Conservation (phyloP, 2,113 vertebrate genomes). For the Forbesichthys agassizii region DNA sequence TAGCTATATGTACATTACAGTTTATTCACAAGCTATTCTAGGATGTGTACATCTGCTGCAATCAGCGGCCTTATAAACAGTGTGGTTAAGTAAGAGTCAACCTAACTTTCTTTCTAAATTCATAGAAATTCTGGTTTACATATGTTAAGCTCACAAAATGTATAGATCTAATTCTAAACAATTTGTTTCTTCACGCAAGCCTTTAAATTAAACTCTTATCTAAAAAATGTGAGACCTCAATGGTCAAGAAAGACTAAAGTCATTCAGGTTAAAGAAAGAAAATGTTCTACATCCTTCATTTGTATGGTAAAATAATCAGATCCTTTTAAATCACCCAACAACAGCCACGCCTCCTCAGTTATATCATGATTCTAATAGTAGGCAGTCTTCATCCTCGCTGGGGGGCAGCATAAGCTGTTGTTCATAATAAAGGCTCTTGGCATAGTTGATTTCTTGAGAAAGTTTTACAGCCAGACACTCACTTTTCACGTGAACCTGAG, state of each 20-base stretch:
- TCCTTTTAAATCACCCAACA: background rate
- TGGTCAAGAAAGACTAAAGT: background rate
- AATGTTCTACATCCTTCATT: too few species aligned
- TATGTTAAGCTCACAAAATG: constrained; percentile 6
- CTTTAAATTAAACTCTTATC: background rate
- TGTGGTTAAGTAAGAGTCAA: constrained; percentile 46
- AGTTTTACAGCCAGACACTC: constrained; percentile 92
- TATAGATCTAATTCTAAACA: background rate
- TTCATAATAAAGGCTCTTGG: constrained; percentile 98
- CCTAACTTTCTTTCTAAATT: constrained; percentile 30
- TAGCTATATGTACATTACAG: constrained; percentile 64
- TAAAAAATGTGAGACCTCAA: constrained; percentile 14
- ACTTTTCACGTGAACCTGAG: constrained; percentile 90
- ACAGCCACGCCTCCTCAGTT: background rate
- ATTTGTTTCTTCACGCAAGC: background rate
- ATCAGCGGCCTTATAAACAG: constrained; percentile 39
- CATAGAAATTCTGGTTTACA: constrained; percentile 56
- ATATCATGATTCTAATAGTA: constrained; percentile 87
- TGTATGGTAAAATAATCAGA: too few species aligned
- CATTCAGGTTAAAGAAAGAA: background rate
- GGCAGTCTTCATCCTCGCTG: constrained; percentile 80
- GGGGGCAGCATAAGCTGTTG: constrained; percentile 95
- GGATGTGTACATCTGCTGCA: constrained; percentile 32
- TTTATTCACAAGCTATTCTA: constrained; percentile 62
- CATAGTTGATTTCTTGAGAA: constrained; percentile 98